Evolutionary conservation across 2,797 vertebrate species (phyloP).

Genomic region (Chelon auratus): DNA sequence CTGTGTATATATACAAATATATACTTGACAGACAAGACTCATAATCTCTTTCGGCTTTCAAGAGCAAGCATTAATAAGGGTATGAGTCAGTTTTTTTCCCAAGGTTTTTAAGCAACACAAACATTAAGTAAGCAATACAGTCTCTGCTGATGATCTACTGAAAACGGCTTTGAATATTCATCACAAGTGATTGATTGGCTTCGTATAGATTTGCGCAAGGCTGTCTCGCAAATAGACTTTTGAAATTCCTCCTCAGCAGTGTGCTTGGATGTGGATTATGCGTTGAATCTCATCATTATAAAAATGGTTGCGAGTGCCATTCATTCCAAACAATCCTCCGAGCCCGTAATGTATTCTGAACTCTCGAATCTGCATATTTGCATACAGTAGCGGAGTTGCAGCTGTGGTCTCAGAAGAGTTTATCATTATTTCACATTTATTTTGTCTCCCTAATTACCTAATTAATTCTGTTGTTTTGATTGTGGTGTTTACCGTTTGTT

Average conservation of each 20-base stretch:
- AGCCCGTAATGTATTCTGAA: slow-evolving; percentile 77
- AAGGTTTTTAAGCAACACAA: slow-evolving; percentile 25
- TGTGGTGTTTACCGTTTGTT: slow-evolving; percentile 89
- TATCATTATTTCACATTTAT: slow-evolving; percentile 90
- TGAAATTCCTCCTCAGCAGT: slow-evolving; percentile 68
- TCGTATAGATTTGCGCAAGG: slow-evolving; percentile 56
- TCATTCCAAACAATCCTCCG: slow-evolving; percentile 74
- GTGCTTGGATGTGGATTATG: slow-evolving; percentile 67
- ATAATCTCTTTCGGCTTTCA: slow-evolving; percentile 58
- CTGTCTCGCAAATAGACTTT: slow-evolving; percentile 69
- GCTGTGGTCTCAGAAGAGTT: slow-evolving; percentile 85
- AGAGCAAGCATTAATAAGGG: slow-evolving; percentile 52
- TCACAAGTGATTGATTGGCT: slow-evolving; percentile 61
- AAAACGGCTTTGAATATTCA: slow-evolving; percentile 61
- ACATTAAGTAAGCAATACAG: slow-evolving; percentile 39
- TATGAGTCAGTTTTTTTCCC: slow-evolving; percentile 25
- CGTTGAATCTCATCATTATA: slow-evolving; percentile 69
- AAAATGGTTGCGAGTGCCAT: slow-evolving; percentile 69
- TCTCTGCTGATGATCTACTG: slow-evolving; percentile 44
- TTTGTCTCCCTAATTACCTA: slow-evolving; percentile 90
- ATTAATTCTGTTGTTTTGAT: slow-evolving; percentile 91
- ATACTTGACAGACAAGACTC: slow-evolving; percentile 58
- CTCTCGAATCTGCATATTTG: slow-evolving; percentile 82
- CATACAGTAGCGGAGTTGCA: slow-evolving; percentile 80
- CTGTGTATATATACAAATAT: slow-evolving; percentile 65